Conservation (phyloP, 2,888 invertebrate genomes). For the Hydraecia micacea region DNA sequence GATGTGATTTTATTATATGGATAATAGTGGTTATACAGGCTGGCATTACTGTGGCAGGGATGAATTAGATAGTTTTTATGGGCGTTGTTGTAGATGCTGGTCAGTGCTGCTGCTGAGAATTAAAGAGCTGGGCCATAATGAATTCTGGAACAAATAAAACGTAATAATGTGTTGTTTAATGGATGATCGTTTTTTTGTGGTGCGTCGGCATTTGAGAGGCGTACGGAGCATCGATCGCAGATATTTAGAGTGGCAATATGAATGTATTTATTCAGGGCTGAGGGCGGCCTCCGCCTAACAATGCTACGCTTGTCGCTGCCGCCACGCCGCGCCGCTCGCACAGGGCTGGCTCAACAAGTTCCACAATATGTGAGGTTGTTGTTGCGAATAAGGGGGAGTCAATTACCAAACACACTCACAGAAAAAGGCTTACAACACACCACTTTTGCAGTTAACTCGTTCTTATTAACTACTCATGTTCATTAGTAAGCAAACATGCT, state of each 20-base stretch:
- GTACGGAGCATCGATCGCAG: conserved; percentile 81
- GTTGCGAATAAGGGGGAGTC: conserved; percentile 29
- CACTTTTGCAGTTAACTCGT: background rate
- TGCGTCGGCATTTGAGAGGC: conserved; percentile 73
- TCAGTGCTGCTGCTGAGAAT: conserved; percentile 27
- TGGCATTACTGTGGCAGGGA: conserved; percentile 28
- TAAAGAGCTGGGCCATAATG: conserved; percentile 33
- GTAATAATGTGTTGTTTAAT: conserved; percentile 68
- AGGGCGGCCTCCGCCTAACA: conserved; percentile 88
- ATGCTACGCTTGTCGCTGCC: conserved; percentile 89
- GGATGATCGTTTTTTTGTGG: conserved; percentile 71
- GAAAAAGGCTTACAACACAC: background rate
- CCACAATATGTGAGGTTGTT: conserved; percentile 37
- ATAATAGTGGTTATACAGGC: conserved; percentile 48
- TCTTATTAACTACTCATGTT: background rate
- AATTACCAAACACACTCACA: conserved; percentile 6
- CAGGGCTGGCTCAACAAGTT: conserved; percentile 79
- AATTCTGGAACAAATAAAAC: conserved; percentile 61
- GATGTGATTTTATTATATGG: conserved; percentile 68
- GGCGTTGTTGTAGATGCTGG: conserved; percentile 14
- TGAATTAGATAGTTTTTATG: conserved; percentile 31
- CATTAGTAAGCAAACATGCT: background rate
- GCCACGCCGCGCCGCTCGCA: conserved; percentile 71
- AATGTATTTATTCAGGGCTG: conserved; percentile 90
- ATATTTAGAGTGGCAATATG: conserved; percentile 90